Base-by-base conservation (phyloP, 1,140 invertebrate species). In the Heliconius nattereri region DNA sequence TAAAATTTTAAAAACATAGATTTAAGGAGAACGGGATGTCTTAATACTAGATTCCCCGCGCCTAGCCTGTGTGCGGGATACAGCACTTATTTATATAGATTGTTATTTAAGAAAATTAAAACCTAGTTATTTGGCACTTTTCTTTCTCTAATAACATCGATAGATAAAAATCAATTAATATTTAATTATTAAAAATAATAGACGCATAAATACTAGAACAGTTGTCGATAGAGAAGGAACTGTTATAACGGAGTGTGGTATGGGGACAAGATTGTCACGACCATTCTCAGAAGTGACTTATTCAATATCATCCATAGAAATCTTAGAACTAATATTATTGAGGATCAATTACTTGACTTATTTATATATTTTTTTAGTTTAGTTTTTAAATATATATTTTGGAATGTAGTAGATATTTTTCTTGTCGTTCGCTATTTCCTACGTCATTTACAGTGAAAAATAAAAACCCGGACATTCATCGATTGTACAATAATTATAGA, bases 201-300 rank as follows among this genome's bases (percentile, higher is more conserved):
- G 5, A 9, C 0, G 20, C 57, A 3, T 66, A 66, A 66, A 66
- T 66, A 66, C 23, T 26, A 26, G 60, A n/a, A 66, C 60, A 23
- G 20, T 9, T 29, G 13, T 29, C 26, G 11, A 60, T 60, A 23
- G 20, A n/a, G 0, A 66, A 29, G 26, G 60, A 66, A 66, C 60
- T 66, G 60, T 66, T 66, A 66, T 66, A 66, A 66, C 60, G 60
- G 60, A 66, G 60, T 66, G 60, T 66, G 26, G 26, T 66, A 66
- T 66, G 26, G 60, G 60, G 26, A 29, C 60, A 29, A 66, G 60
- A 66, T 66, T 16, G 60, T 66, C 60, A 66, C 26, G 60, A 66
- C 1, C 23, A 0, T 66, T 66, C 60, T 66, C 60, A 66, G 60
- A 66, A 66, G 26, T 66, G 2, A n/a, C 26, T 26, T 29, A 66